These are phyloP conservation scores for Neotragus pygmaeus DNA, from an alignment of 2,113 vertebrate species.

Conservation along the genomic window DNA sequence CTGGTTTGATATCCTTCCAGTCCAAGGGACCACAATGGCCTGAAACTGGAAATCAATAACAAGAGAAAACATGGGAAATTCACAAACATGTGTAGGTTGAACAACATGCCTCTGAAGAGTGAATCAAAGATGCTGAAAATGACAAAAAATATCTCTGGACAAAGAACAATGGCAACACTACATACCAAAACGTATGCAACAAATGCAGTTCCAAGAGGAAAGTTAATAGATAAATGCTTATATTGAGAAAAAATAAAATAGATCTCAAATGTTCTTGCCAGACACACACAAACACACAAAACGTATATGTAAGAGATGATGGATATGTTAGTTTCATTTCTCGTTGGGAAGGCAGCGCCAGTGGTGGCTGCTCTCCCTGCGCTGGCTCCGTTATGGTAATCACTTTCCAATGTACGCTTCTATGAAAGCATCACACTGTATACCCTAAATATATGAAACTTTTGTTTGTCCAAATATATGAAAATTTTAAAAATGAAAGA, in stretches of 20 bases:
- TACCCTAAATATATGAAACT: not conserved
- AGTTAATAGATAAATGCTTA: not conserved
- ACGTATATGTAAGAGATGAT: not conserved
- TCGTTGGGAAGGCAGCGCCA: fast-evolving
- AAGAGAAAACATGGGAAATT: not conserved
- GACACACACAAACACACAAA: not conserved
- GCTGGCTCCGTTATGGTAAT: not conserved
- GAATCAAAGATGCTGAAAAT: not conserved
- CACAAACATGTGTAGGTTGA: not conserved
- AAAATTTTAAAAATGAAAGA: not conserved
- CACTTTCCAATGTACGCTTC: not conserved
- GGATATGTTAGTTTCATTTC: not conserved
- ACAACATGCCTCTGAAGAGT: not conserved
- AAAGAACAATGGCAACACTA: not conserved
- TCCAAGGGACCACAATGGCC: not conserved
- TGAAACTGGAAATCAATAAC: not conserved
- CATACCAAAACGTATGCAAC: not conserved
- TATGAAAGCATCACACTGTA: not conserved
- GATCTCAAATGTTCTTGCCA: not conserved
- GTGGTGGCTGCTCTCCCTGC: not conserved
- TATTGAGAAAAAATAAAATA: not conserved
- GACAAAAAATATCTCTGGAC: not conserved
- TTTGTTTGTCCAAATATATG: not conserved
- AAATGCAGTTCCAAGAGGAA: not conserved
- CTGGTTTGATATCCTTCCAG: not conserved